A percentile compares a stretch with the other conserved stretches of the same genome.
phyloP scores from a whole-genome alignment of 2,888 invertebrate genomes.

The Polietes domitor region DNA sequence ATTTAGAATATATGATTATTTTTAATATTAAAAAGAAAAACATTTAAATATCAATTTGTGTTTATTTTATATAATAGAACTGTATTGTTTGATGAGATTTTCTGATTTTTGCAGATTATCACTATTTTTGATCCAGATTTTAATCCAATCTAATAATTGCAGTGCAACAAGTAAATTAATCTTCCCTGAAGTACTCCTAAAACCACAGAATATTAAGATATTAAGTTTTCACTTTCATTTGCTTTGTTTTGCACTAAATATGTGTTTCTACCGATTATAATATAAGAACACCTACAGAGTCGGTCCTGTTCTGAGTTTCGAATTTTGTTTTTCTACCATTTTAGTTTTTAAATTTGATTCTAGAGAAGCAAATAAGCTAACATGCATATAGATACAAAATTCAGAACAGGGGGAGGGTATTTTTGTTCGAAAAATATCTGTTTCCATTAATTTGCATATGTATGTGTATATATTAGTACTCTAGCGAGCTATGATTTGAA shows the following conservation, averaged over 20 bases:
- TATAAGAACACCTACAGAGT: neutral
- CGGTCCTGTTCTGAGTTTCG: neutral
- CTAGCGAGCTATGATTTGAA: neutral
- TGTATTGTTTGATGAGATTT: neutral
- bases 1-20: neutral
- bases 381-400: too few species aligned
- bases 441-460: neutral
- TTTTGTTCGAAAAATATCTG: neutral
- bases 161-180: too few species aligned
- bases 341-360: too few species aligned
- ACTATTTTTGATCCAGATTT: too few species aligned
- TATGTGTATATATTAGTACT: slow-evolving; percentile 26
- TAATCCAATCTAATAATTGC: too few species aligned
- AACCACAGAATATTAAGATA: neutral
- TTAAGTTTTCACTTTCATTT: neutral
- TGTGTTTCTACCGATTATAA: neutral
- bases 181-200: neutral
- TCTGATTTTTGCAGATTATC: too few species aligned
- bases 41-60: neutral
- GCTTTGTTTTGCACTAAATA: neutral
- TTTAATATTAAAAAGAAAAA: neutral
- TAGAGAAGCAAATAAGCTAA: too few species aligned
- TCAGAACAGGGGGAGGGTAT: too few species aligned
- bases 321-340: too few species aligned
- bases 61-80: neutral